Evolutionary conservation across 2,113 vertebrate species (phyloP).

Genomic region (Okapia johnstoni): DNA sequence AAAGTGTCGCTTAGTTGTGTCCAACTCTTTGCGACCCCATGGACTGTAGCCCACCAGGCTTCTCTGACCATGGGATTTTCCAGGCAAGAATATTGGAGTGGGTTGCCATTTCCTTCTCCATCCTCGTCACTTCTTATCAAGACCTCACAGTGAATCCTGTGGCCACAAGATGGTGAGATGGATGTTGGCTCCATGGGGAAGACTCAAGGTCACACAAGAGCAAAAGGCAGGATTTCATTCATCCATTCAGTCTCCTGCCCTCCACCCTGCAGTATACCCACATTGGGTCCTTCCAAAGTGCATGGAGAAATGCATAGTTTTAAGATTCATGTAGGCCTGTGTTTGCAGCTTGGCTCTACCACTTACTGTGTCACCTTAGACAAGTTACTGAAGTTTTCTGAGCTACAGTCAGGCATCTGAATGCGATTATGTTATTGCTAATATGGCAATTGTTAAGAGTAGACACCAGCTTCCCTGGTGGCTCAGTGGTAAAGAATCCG

Average conservation of each 20-base stretch:
- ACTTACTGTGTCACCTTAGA: background rate
- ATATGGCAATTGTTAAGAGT: background rate
- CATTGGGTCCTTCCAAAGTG: background rate
- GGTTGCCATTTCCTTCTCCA: too few species aligned
- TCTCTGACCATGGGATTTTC: too few species aligned
- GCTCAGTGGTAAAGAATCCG: background rate
- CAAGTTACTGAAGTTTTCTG: background rate
- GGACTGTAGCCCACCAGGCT: too few species aligned
- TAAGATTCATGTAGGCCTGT: background rate
- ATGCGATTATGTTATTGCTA: background rate
- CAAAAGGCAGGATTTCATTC: background rate
- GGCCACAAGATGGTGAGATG: slow-evolving; percentile 14
- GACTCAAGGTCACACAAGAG: background rate
- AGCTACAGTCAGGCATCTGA: background rate
- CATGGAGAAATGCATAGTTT: background rate
- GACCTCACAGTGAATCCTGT: background rate
- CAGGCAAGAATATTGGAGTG: too few species aligned
- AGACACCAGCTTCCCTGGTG: background rate
- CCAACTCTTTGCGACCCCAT: too few species aligned
- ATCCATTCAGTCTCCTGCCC: accelerated
- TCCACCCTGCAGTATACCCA: background rate
- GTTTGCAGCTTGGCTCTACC: background rate
- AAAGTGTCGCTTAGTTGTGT: too few species aligned
- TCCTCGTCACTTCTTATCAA: background rate
- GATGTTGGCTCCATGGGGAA: background rate